Evolutionary conservation across 2,797 vertebrate species (phyloP).

Genomic region (Graptemys geographica): DNA sequence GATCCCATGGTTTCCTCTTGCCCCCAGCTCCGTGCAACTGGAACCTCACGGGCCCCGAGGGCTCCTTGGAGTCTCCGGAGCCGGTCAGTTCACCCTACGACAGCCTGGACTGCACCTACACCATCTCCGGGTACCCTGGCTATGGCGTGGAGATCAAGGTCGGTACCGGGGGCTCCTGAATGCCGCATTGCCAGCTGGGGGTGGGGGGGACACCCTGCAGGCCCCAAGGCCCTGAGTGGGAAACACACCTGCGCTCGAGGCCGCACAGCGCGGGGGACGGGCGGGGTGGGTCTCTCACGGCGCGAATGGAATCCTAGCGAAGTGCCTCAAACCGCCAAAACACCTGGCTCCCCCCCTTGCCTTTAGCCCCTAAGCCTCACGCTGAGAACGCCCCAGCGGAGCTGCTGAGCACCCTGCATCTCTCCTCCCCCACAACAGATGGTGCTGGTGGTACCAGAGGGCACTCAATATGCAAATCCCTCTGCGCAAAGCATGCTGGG

Average conservation of each 20-base stretch:
- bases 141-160: constrained; percentile 97
- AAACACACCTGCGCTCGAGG: too few species aligned
- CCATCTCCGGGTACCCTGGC: constrained; percentile 90
- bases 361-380: not conserved
- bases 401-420: not conserved
- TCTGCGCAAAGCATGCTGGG: not conserved
- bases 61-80: constrained; percentile 87
- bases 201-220: too few species aligned
- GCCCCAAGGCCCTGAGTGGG: too few species aligned
- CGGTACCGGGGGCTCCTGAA: constrained; percentile 59
- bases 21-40: constrained; percentile 87
- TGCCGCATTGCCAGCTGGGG: too few species aligned
- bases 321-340: not conserved
- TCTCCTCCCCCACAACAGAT: not conserved
- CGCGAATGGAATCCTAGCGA: not conserved
- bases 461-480: not conserved
- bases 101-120: constrained; percentile 89
- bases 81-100: constrained; percentile 76
- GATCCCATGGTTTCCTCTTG: constrained; percentile 26
- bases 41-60: constrained; percentile 90
- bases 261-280: too few species aligned
- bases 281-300: not conserved
- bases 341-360: not conserved
- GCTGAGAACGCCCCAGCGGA: not conserved
- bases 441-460: not conserved